Conservation (phyloP, 2,113 vertebrate genomes). For the Microcebus murinus region DNA sequence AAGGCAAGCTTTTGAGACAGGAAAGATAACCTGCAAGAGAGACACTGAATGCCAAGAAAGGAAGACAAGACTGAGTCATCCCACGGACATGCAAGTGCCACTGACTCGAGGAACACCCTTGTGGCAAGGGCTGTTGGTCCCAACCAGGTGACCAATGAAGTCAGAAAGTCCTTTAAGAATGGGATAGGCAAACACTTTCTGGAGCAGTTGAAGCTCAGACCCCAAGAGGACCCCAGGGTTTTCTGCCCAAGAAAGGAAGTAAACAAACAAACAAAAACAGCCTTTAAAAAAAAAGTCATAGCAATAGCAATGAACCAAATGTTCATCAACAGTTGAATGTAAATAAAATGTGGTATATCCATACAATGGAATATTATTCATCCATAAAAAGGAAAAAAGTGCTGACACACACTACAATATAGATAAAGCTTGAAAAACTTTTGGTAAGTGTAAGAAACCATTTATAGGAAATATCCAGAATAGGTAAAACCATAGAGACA, state of each 20-base stretch:
- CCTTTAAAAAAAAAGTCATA: background rate
- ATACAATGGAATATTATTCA: background rate
- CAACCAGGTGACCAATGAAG: background rate
- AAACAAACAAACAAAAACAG: background rate
- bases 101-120: background rate
- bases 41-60: background rate
- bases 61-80: background rate
- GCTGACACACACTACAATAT: background rate
- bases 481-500: background rate
- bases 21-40: background rate
- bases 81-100: accelerated
- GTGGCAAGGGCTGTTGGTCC: background rate
- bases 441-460: background rate
- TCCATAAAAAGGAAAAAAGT: background rate
- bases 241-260: background rate
- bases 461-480: background rate
- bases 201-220: background rate
- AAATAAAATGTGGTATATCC: background rate
- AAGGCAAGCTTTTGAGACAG: background rate
- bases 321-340: background rate
- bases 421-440: background rate
- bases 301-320: background rate
- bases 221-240: background rate
- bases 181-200: background rate
- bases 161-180: background rate